These are phyloP conservation scores for Cylas formicarius DNA, from an alignment of 1,140 invertebrate species.

Conservation along the genomic window DNA sequence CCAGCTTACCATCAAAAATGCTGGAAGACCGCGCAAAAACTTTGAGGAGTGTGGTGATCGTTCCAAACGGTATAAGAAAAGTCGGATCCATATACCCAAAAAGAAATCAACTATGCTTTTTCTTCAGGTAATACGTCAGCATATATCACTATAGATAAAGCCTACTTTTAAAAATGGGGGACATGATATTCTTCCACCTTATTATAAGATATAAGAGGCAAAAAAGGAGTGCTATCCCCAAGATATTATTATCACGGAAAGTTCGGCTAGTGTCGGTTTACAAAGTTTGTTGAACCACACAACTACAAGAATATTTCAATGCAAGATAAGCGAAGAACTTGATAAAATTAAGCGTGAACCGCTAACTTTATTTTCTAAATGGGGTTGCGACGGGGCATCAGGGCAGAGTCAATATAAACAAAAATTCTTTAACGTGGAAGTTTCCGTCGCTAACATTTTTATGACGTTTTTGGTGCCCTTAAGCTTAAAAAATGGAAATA, in stretches of 20 bases:
- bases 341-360: not conserved
- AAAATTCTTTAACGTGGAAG: constrained; percentile 2
- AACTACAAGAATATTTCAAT: constrained; percentile 3
- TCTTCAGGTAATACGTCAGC: no score
- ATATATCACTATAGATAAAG: no score
- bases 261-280: constrained; percentile 18
- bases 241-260: constrained; percentile 12
- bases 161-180: no score
- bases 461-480: constrained; percentile 13
- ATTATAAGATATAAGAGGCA: constrained; percentile 2
- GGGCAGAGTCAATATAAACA: constrained; percentile 15
- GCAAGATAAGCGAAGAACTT: constrained; percentile 1
- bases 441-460: constrained; percentile 9
- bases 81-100: no score
- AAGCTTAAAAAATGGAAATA: not conserved
- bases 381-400: constrained; percentile 14
- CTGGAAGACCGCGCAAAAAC: no score
- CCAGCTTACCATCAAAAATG: no score
- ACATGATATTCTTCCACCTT: constrained; percentile 5
- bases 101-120: no score
- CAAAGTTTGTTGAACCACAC: constrained; percentile 26
- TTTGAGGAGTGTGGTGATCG: no score
- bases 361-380: constrained; percentile 8
- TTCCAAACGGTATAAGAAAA: no score
- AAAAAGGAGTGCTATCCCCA: constrained; percentile 13